Evolutionary conservation across 2,113 vertebrate genomes (phyloP).

Genomic region (Coryphaenoides rupestris): DNA sequence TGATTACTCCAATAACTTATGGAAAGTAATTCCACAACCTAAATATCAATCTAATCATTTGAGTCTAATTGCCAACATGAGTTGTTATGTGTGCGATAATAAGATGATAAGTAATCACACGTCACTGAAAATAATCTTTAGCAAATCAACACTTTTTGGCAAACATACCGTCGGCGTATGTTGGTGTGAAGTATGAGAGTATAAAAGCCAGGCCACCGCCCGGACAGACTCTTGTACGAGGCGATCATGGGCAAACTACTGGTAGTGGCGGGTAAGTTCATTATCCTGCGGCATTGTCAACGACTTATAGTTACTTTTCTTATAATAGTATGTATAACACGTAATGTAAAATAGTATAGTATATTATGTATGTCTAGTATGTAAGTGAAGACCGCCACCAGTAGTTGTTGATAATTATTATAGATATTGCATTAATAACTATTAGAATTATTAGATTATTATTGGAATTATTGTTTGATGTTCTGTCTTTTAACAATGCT

Average conservation of each 20-base stretch:
- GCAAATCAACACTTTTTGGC: constrained; percentile 40
- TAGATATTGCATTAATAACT: background rate
- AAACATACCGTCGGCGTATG: background rate
- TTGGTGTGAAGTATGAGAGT: constrained; percentile 7
- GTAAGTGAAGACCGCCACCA: background rate
- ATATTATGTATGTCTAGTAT: too few relatives aligned
- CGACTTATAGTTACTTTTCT: constrained; percentile 10
- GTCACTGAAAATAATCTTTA: constrained; percentile 35
- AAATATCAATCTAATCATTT: too few relatives aligned
- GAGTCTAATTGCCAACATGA: background rate
- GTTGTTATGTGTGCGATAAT: background rate
- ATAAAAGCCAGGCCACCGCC: constrained; percentile 41
- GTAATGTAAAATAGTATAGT: too few relatives aligned
- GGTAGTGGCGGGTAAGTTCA: constrained; percentile 48
- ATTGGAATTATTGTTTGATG: too few relatives aligned
- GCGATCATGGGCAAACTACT: constrained; percentile 55
- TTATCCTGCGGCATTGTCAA: background rate
- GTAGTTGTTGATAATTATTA: background rate
- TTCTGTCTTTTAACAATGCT: constrained; percentile 12
- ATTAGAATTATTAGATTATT: too few relatives aligned
- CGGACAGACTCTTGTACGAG: constrained; percentile 24
- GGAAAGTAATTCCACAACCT: too few relatives aligned
- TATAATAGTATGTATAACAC: too few relatives aligned
- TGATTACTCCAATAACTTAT: too few relatives aligned
- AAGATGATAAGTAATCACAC: constrained; percentile 42